Percentiles rank a stretch among this genome's conserved stretches.
phyloP scores from a whole-genome alignment of 2,113 vertebrate genomes.

The Mormoops blainvillei region DNA sequence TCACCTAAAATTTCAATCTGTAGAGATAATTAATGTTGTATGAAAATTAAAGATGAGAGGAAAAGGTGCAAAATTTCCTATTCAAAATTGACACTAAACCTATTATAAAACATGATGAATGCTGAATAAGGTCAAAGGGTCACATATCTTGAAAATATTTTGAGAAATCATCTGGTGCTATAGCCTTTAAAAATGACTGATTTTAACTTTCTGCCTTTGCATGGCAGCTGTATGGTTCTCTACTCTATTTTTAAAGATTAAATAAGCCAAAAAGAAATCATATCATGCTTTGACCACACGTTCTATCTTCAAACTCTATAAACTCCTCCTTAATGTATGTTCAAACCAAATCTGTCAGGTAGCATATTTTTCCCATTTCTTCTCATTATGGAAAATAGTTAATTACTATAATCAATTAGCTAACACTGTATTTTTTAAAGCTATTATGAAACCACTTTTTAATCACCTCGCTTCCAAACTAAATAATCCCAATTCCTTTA shows the following conservation, averaged over 20 bases:
- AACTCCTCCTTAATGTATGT: background rate
- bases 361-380: background rate
- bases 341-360: background rate
- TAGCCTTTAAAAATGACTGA: background rate
- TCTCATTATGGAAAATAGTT: background rate
- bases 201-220: background rate
- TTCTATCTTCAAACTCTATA: background rate
- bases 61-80: background rate
- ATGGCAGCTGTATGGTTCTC: background rate
- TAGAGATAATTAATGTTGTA: background rate
- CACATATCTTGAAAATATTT: background rate
- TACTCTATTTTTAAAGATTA: background rate
- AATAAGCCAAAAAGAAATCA: background rate
- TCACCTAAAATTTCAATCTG: background rate
- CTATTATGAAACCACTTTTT: background rate
- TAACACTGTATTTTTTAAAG: background rate
- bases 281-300: background rate
- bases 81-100: background rate
- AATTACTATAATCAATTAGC: background rate
- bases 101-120: background rate
- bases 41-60: background rate
- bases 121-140: background rate
- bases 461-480: conserved; percentile 29
- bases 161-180: background rate
- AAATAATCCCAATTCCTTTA: conserved; percentile 21